A percentile compares a stretch with the other conserved stretches of the same genome.
phyloP scores from a whole-genome alignment of 2,888 invertebrate species.

The Trisateles emortualis region DNA sequence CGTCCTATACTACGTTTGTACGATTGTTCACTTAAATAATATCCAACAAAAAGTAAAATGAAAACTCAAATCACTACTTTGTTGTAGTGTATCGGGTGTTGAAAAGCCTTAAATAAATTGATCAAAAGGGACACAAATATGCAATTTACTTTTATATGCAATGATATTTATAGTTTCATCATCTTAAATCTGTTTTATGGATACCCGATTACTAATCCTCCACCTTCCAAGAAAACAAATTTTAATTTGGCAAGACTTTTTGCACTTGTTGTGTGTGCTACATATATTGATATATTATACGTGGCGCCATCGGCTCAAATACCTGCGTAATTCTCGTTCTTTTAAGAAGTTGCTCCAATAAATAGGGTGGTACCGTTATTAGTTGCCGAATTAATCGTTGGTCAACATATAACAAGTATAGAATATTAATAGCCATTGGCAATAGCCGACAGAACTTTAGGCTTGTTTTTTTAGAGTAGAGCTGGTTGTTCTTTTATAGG shows the following conservation, averaged over 20 bases:
- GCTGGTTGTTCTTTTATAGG: too few species aligned
- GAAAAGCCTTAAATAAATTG: neutral
- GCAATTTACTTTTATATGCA: neutral
- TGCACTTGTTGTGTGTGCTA: neutral
- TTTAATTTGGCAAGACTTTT: neutral
- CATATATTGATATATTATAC: too few species aligned
- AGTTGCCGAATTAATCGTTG: conserved; percentile 23
- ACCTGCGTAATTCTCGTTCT: conserved; percentile 1
- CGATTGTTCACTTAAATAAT: too few species aligned
- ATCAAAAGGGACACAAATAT: neutral
- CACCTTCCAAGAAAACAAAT: conserved; percentile 4
- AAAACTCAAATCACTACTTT: too few species aligned
- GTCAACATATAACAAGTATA: conserved; percentile 24
- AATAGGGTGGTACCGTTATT: conserved; percentile 37
- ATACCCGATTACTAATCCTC: neutral
- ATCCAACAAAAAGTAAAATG: too few species aligned
- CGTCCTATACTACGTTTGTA: too few species aligned
- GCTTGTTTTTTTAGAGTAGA: too few species aligned
- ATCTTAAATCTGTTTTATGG: conserved; percentile 1
- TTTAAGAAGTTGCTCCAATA: conserved; percentile 23
- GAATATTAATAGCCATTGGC: conserved; percentile 43
- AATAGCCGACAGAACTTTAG: conserved; percentile 13
- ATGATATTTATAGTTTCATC: neutral
- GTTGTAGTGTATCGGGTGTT: neutral
- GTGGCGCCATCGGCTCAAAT: neutral